Conservation (phyloP, 2,113 vertebrate genomes). For the Sylvietta virens region DNA sequence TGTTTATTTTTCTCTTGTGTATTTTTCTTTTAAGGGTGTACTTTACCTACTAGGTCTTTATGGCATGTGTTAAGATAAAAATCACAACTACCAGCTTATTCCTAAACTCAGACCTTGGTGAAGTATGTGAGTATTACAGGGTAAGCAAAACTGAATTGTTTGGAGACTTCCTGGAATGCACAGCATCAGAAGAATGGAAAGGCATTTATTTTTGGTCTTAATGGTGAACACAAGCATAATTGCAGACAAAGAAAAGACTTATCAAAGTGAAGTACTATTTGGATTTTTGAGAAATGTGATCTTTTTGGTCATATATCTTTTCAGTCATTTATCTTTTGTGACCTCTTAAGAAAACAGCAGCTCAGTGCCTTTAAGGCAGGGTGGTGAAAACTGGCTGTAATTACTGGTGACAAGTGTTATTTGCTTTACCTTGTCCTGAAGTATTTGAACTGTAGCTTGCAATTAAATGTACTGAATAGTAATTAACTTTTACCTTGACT, state of each 20-base stretch:
- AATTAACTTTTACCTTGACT: slow-evolving; percentile 17
- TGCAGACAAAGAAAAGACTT: background rate
- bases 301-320: background rate
- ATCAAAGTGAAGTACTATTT: background rate
- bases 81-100: background rate
- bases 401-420: slow-evolving; percentile 29
- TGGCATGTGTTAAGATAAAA: background rate
- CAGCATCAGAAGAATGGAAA: background rate
- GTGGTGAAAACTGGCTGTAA: background rate
- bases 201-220: background rate
- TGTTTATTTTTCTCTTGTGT: background rate
- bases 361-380: background rate
- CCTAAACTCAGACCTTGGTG: background rate
- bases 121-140: background rate
- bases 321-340: background rate
- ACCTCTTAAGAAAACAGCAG: background rate
- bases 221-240: background rate
- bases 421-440: slow-evolving; percentile 21
- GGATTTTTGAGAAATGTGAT: background rate
- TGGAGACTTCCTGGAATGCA: background rate
- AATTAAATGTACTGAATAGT: slow-evolving; percentile 34
- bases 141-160: background rate
- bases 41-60: background rate
- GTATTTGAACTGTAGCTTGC: slow-evolving; percentile 23
- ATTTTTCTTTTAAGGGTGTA: background rate